phyloP scores from a whole-genome alignment of 2,113 vertebrate genomes.

The Macrotus californicus region DNA sequence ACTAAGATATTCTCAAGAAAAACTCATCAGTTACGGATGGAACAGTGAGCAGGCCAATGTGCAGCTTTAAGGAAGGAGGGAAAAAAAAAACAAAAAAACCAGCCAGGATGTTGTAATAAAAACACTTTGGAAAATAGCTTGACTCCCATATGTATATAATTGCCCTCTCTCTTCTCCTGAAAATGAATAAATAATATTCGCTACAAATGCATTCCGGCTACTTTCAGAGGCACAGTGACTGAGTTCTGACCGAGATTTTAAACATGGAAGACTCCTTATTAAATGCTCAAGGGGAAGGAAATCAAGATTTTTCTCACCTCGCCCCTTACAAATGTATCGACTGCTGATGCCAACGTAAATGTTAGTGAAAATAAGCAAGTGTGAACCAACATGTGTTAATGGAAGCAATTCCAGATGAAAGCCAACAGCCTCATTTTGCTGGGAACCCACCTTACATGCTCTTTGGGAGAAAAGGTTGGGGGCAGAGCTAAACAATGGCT shows the following conservation, averaged over 20 bases:
- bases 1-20: constrained; percentile 86
- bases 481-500: constrained; percentile 59
- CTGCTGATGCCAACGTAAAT: constrained; percentile 67
- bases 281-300: constrained; percentile 63
- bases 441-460: constrained; percentile 53
- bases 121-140: constrained; percentile 77
- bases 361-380: constrained; percentile 75
- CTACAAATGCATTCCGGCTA: constrained; percentile 60
- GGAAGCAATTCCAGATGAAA: constrained; percentile 60
- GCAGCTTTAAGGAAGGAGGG: constrained; percentile 56
- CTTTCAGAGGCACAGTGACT: constrained; percentile 52
- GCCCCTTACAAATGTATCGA: constrained; percentile 51
- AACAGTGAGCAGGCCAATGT: constrained; percentile 74
- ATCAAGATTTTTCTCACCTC: constrained; percentile 68
- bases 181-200: constrained; percentile 69
- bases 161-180: constrained; percentile 67
- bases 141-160: constrained; percentile 61
- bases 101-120: constrained; percentile 75
- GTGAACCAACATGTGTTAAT: constrained; percentile 58
- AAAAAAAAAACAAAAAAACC: constrained; percentile 69
- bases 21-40: constrained; percentile 85
- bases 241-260: constrained; percentile 45
- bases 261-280: constrained; percentile 35
- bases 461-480: neutral
- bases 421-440: constrained; percentile 55